A percentile compares a stretch with the other conserved stretches of the same genome.
Evolutionary conservation across 2,113 vertebrate species (phyloP).

Genomic region (Eidolon helvum): DNA sequence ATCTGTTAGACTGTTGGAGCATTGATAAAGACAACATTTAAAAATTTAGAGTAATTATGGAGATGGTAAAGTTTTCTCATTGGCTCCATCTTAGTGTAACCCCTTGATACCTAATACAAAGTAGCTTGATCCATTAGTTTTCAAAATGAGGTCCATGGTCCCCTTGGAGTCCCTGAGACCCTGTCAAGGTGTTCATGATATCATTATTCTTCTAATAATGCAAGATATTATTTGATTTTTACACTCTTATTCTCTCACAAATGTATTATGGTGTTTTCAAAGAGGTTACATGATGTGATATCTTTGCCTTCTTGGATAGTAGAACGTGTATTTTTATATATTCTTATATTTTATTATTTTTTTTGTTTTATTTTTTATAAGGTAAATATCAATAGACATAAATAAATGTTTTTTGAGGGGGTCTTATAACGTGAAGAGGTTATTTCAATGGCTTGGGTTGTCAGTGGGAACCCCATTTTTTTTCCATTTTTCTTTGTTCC

Average conservation of each 20-base stretch:
- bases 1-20: background rate
- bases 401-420: background rate
- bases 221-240: background rate
- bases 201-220: background rate
- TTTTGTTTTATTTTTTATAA: conserved; percentile 19
- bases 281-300: background rate
- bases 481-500: background rate
- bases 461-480: background rate
- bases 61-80: background rate
- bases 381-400: background rate
- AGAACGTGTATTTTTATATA: background rate
- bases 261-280: background rate
- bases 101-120: background rate
- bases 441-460: background rate
- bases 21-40: background rate
- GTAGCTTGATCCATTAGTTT: conserved; percentile 1
- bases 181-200: background rate
- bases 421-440: background rate
- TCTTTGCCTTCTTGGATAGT: background rate
- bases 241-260: background rate
- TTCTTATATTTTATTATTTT: background rate
- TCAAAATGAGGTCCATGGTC: background rate
- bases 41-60: background rate
- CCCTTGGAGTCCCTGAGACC: background rate
- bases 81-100: background rate